phyloP scores from a whole-genome alignment of 2,797 vertebrate genomes.

The Echiichthys vipera region DNA sequence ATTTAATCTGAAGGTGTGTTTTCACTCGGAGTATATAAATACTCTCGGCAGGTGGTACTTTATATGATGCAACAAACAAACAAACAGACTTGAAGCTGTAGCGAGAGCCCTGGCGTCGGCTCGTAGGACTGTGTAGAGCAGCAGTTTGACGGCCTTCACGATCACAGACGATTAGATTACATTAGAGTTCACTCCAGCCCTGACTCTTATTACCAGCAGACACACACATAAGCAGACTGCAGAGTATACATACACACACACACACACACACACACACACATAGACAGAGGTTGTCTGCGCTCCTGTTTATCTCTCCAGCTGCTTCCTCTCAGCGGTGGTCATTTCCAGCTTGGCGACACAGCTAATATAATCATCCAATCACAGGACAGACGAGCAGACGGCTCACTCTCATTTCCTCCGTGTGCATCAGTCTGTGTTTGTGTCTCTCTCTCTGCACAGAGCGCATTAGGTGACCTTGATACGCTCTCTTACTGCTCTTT shows the following conservation, averaged over 20 bases:
- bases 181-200: neutral
- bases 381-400: slow-evolving; percentile 46
- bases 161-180: slow-evolving; percentile 29
- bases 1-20: neutral
- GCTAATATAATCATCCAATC: slow-evolving; percentile 71
- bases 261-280: slow-evolving; percentile 11
- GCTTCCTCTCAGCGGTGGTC: slow-evolving; percentile 68
- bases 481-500: neutral
- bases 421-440: slow-evolving; percentile 22
- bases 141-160: slow-evolving; percentile 4
- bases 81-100: neutral
- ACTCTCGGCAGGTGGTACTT: neutral
- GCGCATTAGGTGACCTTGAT: slow-evolving; percentile 13
- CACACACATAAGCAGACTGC: slow-evolving; percentile 27
- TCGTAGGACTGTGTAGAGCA: slow-evolving; percentile 1
- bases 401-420: slow-evolving; percentile 61
- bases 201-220: slow-evolving; percentile 22
- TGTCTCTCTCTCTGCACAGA: slow-evolving; percentile 26
- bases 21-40: neutral
- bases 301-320: slow-evolving; percentile 60
- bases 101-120: neutral
- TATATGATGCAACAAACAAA: neutral
- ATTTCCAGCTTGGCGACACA: slow-evolving; percentile 65
- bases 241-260: slow-evolving; percentile 6
- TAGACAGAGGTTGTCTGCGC: slow-evolving; percentile 37